Base-by-base conservation (phyloP, 1,140 invertebrate genomes). In the Drosophila bifasciata region DNA sequence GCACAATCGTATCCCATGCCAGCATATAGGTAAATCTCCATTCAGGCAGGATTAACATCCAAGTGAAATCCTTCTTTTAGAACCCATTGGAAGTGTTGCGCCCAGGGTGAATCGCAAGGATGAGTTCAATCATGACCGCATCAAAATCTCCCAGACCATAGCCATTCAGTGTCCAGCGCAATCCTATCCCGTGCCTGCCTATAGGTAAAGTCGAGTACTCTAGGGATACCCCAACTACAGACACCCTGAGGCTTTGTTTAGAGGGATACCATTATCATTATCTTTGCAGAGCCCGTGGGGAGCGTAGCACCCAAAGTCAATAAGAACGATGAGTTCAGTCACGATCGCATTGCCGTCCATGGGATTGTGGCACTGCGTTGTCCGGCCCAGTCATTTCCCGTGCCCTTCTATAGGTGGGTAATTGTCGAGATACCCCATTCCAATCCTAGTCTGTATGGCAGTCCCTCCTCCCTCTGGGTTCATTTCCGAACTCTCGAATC, bases 91-190 rank as follows among this genome's bases (percentile, higher is more conserved):
- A 89, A 94, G 94, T 74, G 95, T 95, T 53, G 93, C 94, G 49
- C 96, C 96, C 17, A 95, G 95, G 89, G 94, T 97, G 77, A 95
- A 94, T 53, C 94, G 94, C 60, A 94, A 95, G 64, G 95, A 96
- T 90, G 93, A 95, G 91, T 95, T 94, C 92, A 94, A 94, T 77
- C 94, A 94, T 55, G 94, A 95, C 80, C 92, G 78, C 11, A 72
- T 88, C n/a, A 63, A 41, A 5, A 58, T 41, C 45, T 89, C 76
- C n/a, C 66, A 91, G 39, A 90, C 89, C 4, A 92, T 93, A 48
- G 93, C 95, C 55, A 91, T 95, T 48, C 91, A 93, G 51, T 95
- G 94, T 92, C 94, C 94, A 16, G 94, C 94, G 28, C 94, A 95
- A 92, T 94, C 93, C 11, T 95, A 93, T 92, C 95, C 95, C 53